Percentiles rank a stretch among this genome's conserved stretches.
These are phyloP conservation scores for Bombycilla garrulus DNA, from an alignment of 2,113 vertebrate species.

Conservation along the genomic window DNA sequence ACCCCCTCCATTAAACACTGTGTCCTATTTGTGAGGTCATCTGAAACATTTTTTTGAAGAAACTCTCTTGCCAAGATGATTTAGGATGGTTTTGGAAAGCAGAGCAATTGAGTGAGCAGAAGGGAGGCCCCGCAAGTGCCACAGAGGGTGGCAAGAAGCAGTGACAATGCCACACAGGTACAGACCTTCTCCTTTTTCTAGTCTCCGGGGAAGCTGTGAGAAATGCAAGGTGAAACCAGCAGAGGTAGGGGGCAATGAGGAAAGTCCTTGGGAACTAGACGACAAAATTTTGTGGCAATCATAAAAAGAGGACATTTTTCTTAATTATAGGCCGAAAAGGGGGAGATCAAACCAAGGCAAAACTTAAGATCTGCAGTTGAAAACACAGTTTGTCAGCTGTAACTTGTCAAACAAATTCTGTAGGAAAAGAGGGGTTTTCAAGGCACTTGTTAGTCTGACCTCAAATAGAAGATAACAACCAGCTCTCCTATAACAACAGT, in stretches of 20 bases:
- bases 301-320: not conserved
- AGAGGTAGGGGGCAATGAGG: fast-evolving
- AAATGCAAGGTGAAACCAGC: fast-evolving
- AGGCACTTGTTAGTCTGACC: not conserved
- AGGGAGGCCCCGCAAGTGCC: not conserved
- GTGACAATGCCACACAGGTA: not conserved
- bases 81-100: not conserved
- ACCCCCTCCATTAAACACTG: fast-evolving
- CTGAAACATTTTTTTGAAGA: not conserved
- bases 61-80: not conserved
- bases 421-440: not conserved
- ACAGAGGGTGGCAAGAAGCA: not conserved
- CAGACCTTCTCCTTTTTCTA: not conserved
- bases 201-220: not conserved
- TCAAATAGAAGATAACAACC: not conserved
- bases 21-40: not conserved
- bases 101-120: not conserved
- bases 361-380: not conserved
- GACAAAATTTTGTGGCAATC: not conserved
- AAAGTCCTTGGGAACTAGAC: not conserved
- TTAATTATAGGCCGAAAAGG: not conserved
- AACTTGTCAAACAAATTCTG: not conserved
- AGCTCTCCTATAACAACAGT: not conserved
- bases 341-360: not conserved
- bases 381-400: not conserved